Evolutionary conservation across 2,888 invertebrate genomes (phyloP), one percentile per base, ranked within the genome.

Genomic region (Podotricha telesiphe): DNA sequence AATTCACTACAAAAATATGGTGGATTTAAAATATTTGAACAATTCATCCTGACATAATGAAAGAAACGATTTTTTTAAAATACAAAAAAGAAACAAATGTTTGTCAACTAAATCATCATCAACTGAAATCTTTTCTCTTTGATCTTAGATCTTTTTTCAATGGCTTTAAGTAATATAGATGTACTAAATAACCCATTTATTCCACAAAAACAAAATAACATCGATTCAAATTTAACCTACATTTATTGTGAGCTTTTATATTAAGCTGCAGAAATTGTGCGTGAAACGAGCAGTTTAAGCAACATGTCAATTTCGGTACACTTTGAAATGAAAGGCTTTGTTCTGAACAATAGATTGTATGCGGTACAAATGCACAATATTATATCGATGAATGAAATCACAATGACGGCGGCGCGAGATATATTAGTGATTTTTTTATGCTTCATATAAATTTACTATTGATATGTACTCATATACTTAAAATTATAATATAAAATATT

Each of bases 211-310:
- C 13, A 28, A 28, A n/a, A 45, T 45, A n/a, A 20, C 10, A 37
- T 53, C 15, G n/a, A 13, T 5, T 20, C 22, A 28, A 13, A 6
- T 20, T 15, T 58, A 0, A 58, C 56, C 40, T 20, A 58, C 8
- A 40, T 7, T 40, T 15, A 20, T 40, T 40, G 8, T 34, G 13
- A 37, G 37, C 40, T 0, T 56, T 58, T 10, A n/a, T 7, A 42
- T 42, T 20, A 42, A 58, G 10, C 42, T 42, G 34, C 11, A 22
- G n/a, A 42, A 59, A 22, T 45, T 20, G 45, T 22, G 20, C 42
- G 22, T 59, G 5, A 59, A 59, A 22, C 42, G 58, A 42, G n/a
- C 42, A 59, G 58, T 59, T 59, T 59, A 10, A 59, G n/a, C 42
- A 45, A 59, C 22, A 59, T 42, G 42, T 59, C 58, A 45, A 59